These are phyloP conservation scores for Micrasema minimum DNA, from an alignment of 1,140 invertebrate species.

Conservation along the genomic window DNA sequence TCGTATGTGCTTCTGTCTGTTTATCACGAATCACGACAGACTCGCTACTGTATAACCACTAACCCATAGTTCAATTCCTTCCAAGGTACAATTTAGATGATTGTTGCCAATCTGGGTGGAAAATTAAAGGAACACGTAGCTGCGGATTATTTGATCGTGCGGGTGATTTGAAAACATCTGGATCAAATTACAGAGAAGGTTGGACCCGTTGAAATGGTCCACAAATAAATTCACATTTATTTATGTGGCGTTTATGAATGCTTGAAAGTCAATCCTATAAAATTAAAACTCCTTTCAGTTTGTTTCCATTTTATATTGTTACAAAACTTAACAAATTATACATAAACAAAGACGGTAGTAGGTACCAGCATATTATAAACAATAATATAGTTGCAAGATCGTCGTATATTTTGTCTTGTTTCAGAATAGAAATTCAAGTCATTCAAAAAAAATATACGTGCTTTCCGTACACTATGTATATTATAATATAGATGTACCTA, in stretches of 20 bases:
- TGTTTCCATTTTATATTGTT: no score
- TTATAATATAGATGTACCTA: no score
- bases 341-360: no score
- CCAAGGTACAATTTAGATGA: conserved; percentile 32
- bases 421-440: conserved; percentile 11
- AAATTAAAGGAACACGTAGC: conserved; percentile 44
- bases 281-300: no score
- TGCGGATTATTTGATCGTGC: conserved; percentile 34
- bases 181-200: background rate
- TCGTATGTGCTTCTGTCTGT: conserved; percentile 38
- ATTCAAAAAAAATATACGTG: no score
- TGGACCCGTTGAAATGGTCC: no score
- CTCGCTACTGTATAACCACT: background rate
- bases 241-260: no score
- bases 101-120: conserved; percentile 44
- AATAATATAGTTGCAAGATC: background rate
- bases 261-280: no score
- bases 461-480: no score
- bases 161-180: conserved; percentile 38
- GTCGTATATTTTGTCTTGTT: background rate
- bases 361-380: background rate
- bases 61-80: conserved; percentile 2
- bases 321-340: no score
- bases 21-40: background rate
- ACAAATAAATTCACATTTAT: no score